These are phyloP conservation scores for Proterorhinus semilunaris DNA, from an alignment of 2,113 vertebrate species.

Conservation along the genomic window DNA sequence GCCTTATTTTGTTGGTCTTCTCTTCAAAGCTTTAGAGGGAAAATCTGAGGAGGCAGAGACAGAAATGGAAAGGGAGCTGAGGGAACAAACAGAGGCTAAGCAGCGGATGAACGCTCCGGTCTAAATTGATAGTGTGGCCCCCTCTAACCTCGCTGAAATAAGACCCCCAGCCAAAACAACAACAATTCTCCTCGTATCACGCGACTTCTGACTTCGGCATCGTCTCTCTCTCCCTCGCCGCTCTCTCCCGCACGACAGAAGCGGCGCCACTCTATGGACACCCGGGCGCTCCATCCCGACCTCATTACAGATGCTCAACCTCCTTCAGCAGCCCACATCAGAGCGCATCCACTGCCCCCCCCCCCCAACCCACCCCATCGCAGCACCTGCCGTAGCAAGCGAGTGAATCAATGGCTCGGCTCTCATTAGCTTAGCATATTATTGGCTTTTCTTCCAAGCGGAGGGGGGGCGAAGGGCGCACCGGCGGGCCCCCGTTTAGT, in stretches of 20 bases:
- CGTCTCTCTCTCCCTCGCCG: conserved; percentile 7
- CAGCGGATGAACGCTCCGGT: conserved; percentile 35
- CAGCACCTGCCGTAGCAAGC: conserved; percentile 11
- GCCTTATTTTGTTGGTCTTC: background rate
- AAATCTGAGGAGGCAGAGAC: background rate
- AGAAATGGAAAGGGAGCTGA: background rate
- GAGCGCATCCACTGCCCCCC: conserved; percentile 54
- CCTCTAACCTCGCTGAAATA: conserved; percentile 42
- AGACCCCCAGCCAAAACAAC: conserved; percentile 56
- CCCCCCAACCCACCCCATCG: conserved; percentile 32
- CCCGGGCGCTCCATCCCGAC: conserved; percentile 63
- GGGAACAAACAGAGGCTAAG: conserved; percentile 13
- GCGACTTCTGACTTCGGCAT: conserved; percentile 42
- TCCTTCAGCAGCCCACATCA: conserved; percentile 44
- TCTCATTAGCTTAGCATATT: conserved; percentile 73
- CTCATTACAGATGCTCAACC: conserved; percentile 68
- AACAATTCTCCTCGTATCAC: conserved; percentile 45
- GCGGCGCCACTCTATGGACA: conserved; percentile 57
- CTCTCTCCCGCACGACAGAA: conserved; percentile 55
- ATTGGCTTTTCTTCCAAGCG: conserved; percentile 67
- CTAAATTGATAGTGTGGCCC: conserved; percentile 52
- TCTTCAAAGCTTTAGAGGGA: background rate
- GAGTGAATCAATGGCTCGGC: conserved; percentile 63
- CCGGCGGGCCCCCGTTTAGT: conserved; percentile 62
- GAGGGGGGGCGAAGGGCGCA: conserved; percentile 61